Conservation (phyloP, 2,113 vertebrate genomes). For the Eudyptes chrysolophus region DNA sequence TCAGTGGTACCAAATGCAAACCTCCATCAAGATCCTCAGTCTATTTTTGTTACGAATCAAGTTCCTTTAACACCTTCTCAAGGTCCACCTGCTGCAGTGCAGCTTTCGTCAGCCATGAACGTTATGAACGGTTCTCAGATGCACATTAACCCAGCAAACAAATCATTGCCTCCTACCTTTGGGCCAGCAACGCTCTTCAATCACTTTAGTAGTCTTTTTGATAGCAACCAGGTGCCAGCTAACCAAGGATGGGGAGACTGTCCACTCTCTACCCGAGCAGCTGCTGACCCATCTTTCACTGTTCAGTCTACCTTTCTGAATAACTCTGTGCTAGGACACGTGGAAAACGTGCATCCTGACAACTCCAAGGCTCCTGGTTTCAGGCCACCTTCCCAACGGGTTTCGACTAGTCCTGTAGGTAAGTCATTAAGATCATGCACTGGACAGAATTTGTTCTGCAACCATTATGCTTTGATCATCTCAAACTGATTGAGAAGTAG, state of each 20-base stretch:
- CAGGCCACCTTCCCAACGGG: conserved; percentile 89
- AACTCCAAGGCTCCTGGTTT: conserved; percentile 96
- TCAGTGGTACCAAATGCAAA: conserved; percentile 84
- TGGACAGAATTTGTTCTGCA: neutral
- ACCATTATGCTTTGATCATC: neutral
- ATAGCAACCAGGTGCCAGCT: conserved; percentile 91
- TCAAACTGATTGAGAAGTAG: neutral
- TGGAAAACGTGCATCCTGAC: conserved; percentile 91
- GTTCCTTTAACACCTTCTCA: conserved; percentile 80
- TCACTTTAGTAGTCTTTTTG: conserved; percentile 97
- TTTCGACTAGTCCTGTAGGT: conserved; percentile 93
- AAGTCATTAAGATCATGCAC: conserved; percentile 41
- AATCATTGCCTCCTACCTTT: conserved; percentile 89
- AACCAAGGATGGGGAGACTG: conserved; percentile 96
- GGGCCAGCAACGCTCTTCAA: conserved; percentile 93
- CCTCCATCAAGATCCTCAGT: conserved; percentile 85
- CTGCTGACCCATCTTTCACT: conserved; percentile 88
- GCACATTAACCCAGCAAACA: conserved; percentile 88
- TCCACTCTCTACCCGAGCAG: conserved; percentile 86
- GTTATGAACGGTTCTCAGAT: conserved; percentile 96
- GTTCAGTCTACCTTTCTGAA: conserved; percentile 87
- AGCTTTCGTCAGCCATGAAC: conserved; percentile 90
- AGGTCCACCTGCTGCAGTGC: conserved; percentile 83
- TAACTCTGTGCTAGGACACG: conserved; percentile 86
- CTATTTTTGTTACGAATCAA: conserved; percentile 90